Base-by-base conservation (phyloP, 2,113 vertebrate genomes). In the Dicrurus megarhynchus region DNA sequence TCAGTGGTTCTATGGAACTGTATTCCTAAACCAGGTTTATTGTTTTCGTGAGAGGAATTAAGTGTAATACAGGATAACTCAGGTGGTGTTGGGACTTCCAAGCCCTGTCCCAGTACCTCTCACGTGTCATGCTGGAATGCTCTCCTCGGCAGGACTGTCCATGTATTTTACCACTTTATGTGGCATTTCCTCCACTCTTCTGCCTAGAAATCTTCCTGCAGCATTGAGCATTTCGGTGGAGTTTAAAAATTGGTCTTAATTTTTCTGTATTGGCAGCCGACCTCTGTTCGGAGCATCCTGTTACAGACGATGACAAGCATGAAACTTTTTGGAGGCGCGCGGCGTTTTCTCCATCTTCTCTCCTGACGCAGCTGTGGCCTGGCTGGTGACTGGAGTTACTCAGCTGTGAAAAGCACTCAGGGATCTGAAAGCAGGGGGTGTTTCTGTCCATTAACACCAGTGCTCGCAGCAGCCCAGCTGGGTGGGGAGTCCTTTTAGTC, bases 51-150 rank as follows among this genome's bases (percentile, higher is more conserved):
- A 33, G 76, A 42, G 76, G 37, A 42, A 8, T 26, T 71, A 80
- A 16, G 55, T 27, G 55, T 15, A 22, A 14, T 3, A 3, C 37
- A 20, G 61, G 74, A 17, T 47, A 59, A 18, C 50, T 77, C 1
- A 0, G 0, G 13, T n/a, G 73, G 16, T 28, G 41, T 10, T 35
- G 65, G 56, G 44, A 6, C 20, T 82, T 41, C 16, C 16, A 32
- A 7, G 52, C 59, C 32, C 71, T 14, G 3, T 39, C 94, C 71
- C 26, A 4, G 46, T 3, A 2, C 20, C 3, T 1, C 11, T 23
- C 14, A 1, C 17, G 0, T 32, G 46, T 53, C 20, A 0, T 0
- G 4, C 44, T 5, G 1, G 32, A 60, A 1, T 13, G 4, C 1
- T 6, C 47, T 76, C 53, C 76, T 47, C 20, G 0, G 42, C 80